These are phyloP conservation scores for Oreochromis grahami DNA, from an alignment of 2,797 vertebrate species.

Conservation along the genomic window DNA sequence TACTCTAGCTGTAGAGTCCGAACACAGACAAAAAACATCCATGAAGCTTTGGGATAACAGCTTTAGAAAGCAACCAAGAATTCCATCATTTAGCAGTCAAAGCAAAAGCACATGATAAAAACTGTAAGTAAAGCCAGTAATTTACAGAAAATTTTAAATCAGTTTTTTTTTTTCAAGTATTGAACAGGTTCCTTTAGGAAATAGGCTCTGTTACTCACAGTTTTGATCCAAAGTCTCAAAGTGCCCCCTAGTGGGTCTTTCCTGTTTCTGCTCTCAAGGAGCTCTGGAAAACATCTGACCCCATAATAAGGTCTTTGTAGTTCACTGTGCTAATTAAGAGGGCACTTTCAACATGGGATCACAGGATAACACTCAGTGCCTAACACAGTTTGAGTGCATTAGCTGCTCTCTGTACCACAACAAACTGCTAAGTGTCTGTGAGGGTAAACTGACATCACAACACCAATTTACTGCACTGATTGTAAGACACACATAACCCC, in stretches of 20 bases:
- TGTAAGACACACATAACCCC: neutral
- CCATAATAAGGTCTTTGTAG: conserved; percentile 40
- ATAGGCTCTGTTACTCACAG: neutral
- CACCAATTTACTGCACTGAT: neutral
- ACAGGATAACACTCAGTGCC: conserved; percentile 36
- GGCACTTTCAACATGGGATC: conserved; percentile 39
- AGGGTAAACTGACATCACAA: conserved; percentile 23
- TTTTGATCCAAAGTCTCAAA: conserved; percentile 62
- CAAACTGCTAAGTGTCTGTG: conserved; percentile 48
- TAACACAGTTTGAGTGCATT: conserved; percentile 35
- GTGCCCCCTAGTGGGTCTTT: conserved; percentile 74
- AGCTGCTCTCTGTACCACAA: conserved; percentile 32
- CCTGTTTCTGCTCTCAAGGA: neutral
- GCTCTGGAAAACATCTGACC: conserved; percentile 28
- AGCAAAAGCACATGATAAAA: neutral
- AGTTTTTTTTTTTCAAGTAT: neutral
- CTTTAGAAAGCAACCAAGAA: neutral
- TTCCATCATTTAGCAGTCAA: neutral
- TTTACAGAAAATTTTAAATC: neutral
- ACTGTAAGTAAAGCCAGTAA: neutral
- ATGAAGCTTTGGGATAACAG: neutral
- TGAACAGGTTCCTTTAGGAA: neutral
- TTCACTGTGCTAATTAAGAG: conserved; percentile 57
- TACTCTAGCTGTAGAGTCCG: neutral
- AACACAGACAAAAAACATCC: neutral